Percentiles rank a stretch among this genome's conserved stretches.
These are phyloP conservation scores for Drosophila tanythrix DNA, from an alignment of 2,888 invertebrate genomes.

Conservation along the genomic window DNA sequence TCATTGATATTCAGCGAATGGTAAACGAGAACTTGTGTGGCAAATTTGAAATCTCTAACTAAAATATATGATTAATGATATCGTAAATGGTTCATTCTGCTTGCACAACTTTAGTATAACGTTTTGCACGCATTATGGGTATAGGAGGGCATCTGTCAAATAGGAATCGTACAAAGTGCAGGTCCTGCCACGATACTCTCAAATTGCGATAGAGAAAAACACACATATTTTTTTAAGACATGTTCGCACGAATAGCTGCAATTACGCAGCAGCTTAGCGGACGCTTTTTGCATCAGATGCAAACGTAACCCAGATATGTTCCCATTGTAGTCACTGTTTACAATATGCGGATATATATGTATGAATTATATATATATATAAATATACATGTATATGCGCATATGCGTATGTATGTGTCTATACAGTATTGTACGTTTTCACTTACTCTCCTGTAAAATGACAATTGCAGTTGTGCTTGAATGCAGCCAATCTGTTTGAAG, in stretches of 20 bases:
- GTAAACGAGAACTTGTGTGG: background rate
- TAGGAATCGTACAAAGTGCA: background rate
- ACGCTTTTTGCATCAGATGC: constrained; percentile 14
- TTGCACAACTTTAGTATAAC: background rate
- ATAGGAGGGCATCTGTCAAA: background rate
- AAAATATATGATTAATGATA: background rate
- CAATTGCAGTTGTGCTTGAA: constrained; percentile 50
- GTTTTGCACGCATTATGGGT: background rate
- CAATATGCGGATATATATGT: background rate
- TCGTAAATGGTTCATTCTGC: background rate
- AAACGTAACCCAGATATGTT: constrained; percentile 28
- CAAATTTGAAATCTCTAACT: background rate
- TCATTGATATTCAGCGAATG: too few species aligned
- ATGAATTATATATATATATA: background rate
- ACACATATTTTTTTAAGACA: constrained; percentile 11
- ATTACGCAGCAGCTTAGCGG: constrained; percentile 19
- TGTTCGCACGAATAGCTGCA: constrained; percentile 36
- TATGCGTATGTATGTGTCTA: background rate
- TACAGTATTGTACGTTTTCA: constrained; percentile 9
- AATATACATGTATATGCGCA: background rate
- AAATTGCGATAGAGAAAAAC: background rate
- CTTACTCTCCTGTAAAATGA: constrained; percentile 21
- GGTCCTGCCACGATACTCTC: background rate
- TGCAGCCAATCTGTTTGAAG: constrained; percentile 46
- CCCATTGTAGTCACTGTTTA: background rate